Percentiles rank a stretch among this genome's conserved stretches.
Evolutionary conservation across 2,888 invertebrate genomes (phyloP).

Genomic region (Phasia obesa): DNA sequence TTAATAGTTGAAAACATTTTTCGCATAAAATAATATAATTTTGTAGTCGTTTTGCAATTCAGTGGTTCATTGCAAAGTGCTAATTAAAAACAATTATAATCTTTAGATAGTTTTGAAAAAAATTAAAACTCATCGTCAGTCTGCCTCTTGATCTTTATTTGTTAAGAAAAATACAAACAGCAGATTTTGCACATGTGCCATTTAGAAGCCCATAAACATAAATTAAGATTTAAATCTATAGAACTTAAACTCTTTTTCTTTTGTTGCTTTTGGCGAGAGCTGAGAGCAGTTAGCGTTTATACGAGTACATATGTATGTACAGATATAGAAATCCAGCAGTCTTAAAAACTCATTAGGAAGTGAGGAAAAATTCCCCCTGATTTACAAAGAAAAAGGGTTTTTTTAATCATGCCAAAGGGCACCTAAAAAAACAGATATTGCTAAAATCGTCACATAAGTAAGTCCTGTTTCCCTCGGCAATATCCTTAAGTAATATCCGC

Average conservation of each 20-base stretch:
- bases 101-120: too few relatives aligned
- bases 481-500: slow-evolving; percentile 35
- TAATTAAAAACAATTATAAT: too few relatives aligned
- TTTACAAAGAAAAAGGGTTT: slow-evolving; percentile 26
- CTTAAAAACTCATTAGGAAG: slow-evolving; percentile 23
- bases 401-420: not conserved
- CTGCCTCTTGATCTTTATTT: too few relatives aligned
- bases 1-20: not conserved
- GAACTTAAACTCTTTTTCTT: slow-evolving; percentile 33
- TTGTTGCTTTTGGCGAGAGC: not conserved
- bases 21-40: too few relatives aligned
- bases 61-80: too few relatives aligned
- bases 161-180: not conserved
- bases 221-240: not conserved
- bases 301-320: too few relatives aligned
- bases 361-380: not conserved
- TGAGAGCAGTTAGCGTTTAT: not conserved
- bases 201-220: not conserved
- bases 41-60: too few relatives aligned
- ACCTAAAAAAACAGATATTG: slow-evolving; percentile 8
- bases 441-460: too few relatives aligned
- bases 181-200: not conserved
- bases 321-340: not conserved
- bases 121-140: too few relatives aligned
- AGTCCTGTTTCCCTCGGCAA: too few relatives aligned